phyloP scores from a whole-genome alignment of 2,113 vertebrate genomes.

The Phoxinus phoxinus region DNA sequence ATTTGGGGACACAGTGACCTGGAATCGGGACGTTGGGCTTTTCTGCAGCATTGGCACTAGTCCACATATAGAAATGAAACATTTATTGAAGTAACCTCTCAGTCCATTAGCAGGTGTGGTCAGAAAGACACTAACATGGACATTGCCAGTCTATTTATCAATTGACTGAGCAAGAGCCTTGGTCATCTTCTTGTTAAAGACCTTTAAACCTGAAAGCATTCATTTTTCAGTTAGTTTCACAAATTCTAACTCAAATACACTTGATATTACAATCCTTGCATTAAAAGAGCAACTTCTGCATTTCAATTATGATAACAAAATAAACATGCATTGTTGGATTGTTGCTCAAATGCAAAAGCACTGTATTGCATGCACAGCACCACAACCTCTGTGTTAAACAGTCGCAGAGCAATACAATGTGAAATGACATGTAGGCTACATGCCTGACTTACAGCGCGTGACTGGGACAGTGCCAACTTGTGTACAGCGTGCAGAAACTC shows the following conservation, averaged over 20 bases:
- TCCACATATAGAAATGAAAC: slow-evolving; percentile 45
- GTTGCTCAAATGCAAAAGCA: background rate
- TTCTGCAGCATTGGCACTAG: slow-evolving; percentile 55
- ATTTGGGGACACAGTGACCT: slow-evolving; percentile 56
- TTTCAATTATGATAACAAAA: background rate
- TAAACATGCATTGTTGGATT: background rate
- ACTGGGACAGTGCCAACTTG: slow-evolving; percentile 63
- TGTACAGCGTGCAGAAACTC: slow-evolving; percentile 58
- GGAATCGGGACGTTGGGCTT: slow-evolving; percentile 45
- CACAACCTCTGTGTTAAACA: background rate
- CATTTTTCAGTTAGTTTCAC: background rate
- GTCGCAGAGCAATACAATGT: background rate
- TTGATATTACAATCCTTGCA: background rate
- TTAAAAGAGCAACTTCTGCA: slow-evolving; percentile 33
- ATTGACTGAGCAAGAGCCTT: background rate
- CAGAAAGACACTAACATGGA: slow-evolving; percentile 24
- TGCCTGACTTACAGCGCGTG: slow-evolving; percentile 46
- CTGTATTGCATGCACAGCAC: slow-evolving; percentile 7
- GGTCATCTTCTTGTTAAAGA: slow-evolving; percentile 33
- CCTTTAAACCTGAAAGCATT: slow-evolving; percentile 50
- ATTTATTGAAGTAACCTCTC: slow-evolving; percentile 51
- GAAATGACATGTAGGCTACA: slow-evolving; percentile 8
- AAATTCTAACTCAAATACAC: background rate
- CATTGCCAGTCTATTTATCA: slow-evolving; percentile 40
- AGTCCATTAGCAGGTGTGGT: slow-evolving; percentile 42